Conservation (phyloP, 37 sponge, comb jelly and placozoan genomes). For the Tethya wilhelma region DNA sequence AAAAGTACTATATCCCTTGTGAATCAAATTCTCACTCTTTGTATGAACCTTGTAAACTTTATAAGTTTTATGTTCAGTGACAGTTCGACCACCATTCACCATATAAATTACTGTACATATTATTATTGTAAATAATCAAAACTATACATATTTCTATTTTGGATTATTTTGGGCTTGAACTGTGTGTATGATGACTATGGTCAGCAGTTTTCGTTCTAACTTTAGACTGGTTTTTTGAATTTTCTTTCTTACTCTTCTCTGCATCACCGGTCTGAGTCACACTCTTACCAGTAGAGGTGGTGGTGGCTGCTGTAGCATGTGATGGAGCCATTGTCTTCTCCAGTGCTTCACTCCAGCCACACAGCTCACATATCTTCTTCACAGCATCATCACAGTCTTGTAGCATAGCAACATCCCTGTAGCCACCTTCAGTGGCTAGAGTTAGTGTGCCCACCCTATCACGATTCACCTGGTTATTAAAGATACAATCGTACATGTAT, state of each 20-base stretch:
- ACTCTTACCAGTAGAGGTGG: neutral
- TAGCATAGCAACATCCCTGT: slow-evolving; percentile 71
- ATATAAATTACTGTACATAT: neutral
- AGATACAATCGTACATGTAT: too few species aligned
- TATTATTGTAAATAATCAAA: too few species aligned
- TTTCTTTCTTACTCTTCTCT: neutral
- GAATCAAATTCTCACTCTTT: too few species aligned
- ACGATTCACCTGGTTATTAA: neutral
- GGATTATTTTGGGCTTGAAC: neutral
- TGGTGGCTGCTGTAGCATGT: neutral
- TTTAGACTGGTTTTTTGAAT: neutral
- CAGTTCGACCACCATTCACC: neutral
- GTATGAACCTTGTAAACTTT: too few species aligned
- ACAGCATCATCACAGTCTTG: slow-evolving; percentile 76
- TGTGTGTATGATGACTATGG: neutral
- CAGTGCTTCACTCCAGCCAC: slow-evolving; percentile 69
- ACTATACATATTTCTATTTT: neutral
- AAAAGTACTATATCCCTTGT: too few species aligned
- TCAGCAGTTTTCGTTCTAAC: neutral
- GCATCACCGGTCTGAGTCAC: too few species aligned
- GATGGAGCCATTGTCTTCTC: neutral
- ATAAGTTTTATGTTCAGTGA: too few species aligned
- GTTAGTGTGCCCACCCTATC: neutral
- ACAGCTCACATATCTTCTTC: slow-evolving; percentile 50
- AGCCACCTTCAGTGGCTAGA: neutral